Conservation (phyloP, 2,113 vertebrate genomes). For the Centrocercus urophasianus region DNA sequence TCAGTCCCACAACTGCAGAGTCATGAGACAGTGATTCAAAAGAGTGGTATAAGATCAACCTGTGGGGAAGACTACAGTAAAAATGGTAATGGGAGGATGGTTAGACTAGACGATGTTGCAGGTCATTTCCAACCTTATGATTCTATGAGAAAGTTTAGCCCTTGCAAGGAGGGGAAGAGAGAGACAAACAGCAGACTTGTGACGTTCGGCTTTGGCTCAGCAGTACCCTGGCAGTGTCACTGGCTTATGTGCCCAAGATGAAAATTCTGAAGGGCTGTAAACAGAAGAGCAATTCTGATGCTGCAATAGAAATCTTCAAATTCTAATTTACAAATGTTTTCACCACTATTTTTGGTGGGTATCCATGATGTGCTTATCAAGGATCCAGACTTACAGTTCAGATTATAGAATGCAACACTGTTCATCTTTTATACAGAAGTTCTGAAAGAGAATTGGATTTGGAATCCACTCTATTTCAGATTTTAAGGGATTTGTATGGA, state of each 20-base stretch:
- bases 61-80: neutral
- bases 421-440: neutral
- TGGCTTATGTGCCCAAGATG: accelerated
- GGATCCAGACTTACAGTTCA: neutral
- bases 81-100: too few relatives aligned
- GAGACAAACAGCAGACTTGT: neutral
- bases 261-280: neutral
- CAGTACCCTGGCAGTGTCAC: neutral
- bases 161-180: neutral
- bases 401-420: neutral
- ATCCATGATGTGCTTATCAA: neutral
- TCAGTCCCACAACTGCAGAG: neutral
- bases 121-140: too few relatives aligned
- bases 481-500: neutral
- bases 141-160: neutral
- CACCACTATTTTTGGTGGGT: neutral
- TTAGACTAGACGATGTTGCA: too few relatives aligned
- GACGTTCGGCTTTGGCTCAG: neutral
- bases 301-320: neutral
- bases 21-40: neutral
- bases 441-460: neutral
- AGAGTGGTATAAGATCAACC: neutral
- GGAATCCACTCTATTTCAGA: neutral
- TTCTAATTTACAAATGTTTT: neutral
- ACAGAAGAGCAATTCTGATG: neutral